Evolutionary conservation across 2,113 vertebrate species (phyloP), one percentile per base, ranked within the genome.

Genomic region (Arvicanthis niloticus): DNA sequence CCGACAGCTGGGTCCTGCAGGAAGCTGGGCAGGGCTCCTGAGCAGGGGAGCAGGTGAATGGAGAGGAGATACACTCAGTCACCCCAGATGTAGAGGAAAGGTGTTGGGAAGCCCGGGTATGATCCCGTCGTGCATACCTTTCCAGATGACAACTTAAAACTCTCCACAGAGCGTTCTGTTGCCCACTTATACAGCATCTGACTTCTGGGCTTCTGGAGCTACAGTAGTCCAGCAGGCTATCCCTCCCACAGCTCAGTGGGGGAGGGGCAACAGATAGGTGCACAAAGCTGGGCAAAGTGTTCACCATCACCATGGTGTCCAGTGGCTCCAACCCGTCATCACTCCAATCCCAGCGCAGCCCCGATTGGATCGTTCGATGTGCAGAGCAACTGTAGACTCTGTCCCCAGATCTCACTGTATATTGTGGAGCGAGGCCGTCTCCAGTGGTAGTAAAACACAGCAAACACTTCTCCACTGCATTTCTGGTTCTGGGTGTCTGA

Each of bases 11-110:
- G 5, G 7, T 13, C 58, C 53, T 31, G 10, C 1, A 1, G 72
- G 62, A 67, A 17, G 9, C 24, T 0, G 0, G 8, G 15, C 34
- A 0, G 0, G 8, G 11, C 1, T 12, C 60, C 65, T 2, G 42
- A 67, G 68, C 51, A n/a, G 17, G 51, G 5, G 8, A 1, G n/a
- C 2, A 16, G 7, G 29, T 42, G 48, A 26, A 22, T 51, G 17
- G 2, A 24, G 13, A 26, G 29, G 21, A 19, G 42, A 56, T 12
- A 0, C 29, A 48, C 37, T 60, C 40, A 51, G 7, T 51, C 4
- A 8, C 26, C 51, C 51, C 13, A 67, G 65, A 45, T 75, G 26
- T 22, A 84, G 21, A 58, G 26, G 67, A 68, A 81, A 40, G 48
- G 68, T 48, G 6, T 5, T 56, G 78, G 51, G 51, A 94, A 84